Percentiles rank a stretch among this genome's conserved stretches.
These are phyloP conservation scores for Eristalis intricaria DNA, from an alignment of 2,888 invertebrate genomes.

Conservation along the genomic window DNA sequence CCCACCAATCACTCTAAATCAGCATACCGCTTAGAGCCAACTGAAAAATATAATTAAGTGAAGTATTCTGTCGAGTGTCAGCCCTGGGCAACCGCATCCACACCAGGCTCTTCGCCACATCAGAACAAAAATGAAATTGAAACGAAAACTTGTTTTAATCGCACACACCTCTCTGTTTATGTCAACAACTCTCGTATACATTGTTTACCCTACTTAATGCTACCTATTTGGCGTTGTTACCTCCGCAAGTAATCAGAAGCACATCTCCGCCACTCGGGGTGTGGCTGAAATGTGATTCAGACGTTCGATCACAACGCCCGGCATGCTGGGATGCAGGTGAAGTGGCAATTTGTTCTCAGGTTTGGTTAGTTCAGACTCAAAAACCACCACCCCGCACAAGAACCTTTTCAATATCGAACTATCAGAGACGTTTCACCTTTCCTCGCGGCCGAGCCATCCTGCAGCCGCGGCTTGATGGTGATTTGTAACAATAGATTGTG, in stretches of 20 bases:
- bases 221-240: background rate
- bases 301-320: background rate
- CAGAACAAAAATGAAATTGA: background rate
- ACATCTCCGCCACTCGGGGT: background rate
- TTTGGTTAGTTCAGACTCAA: too few relatives aligned
- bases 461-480: slow-evolving; percentile 41
- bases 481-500: slow-evolving; percentile 54
- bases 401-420: background rate
- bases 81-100: background rate
- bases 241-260: background rate
- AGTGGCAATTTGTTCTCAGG: too few relatives aligned
- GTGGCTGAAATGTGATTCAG: background rate
- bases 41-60: too few relatives aligned
- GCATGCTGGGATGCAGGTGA: too few relatives aligned
- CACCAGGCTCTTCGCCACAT: too few relatives aligned
- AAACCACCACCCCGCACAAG: background rate
- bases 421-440: background rate
- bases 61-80: too few relatives aligned
- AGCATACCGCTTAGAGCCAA: too few relatives aligned
- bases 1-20: too few relatives aligned
- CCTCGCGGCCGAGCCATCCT: background rate
- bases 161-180: background rate
- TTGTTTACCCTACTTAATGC: background rate
- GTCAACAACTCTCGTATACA: background rate
- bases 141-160: background rate